Evolutionary conservation across 2,113 vertebrate species (phyloP).

Genomic region (Genyomyrus donnyi): DNA sequence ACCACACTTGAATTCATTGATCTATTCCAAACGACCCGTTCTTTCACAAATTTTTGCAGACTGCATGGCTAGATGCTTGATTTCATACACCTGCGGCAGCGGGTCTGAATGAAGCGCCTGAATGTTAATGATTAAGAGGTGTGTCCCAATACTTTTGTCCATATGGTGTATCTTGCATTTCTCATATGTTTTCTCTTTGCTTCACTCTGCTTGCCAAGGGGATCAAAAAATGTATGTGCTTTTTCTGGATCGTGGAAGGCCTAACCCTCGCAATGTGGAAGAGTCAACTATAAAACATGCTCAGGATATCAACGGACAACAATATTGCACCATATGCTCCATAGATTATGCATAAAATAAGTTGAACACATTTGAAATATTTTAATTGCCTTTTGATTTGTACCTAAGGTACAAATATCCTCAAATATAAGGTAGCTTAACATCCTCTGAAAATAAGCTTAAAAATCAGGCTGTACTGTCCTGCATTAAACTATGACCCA

Average conservation of each 20-base stretch:
- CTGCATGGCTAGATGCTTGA: not conserved
- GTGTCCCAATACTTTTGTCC: not conserved
- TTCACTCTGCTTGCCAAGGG: not conserved
- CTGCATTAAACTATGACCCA: not conserved
- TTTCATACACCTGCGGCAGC: not conserved
- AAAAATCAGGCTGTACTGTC: not conserved
- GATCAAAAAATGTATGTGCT: not conserved
- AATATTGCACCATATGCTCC: not conserved
- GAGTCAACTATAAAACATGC: not conserved
- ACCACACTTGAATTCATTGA: not conserved
- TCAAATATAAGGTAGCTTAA: not conserved
- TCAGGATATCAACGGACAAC: not conserved
- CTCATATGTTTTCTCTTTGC: not conserved
- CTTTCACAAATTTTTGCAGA: not conserved
- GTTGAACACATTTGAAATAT: not conserved
- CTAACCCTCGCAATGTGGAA: not conserved
- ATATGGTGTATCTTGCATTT: not conserved
- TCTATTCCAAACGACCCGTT: not conserved
- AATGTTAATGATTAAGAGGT: not conserved
- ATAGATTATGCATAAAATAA: not conserved
- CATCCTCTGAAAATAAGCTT: not conserved
- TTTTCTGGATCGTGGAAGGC: not conserved
- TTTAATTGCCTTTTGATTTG: no score
- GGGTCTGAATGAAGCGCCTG: not conserved
- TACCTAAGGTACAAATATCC: not conserved